Evolutionary conservation across 1,140 invertebrate genomes (phyloP), one percentile per base, ranked within the genome.

Genomic region (Neuroterus valhalla): DNA sequence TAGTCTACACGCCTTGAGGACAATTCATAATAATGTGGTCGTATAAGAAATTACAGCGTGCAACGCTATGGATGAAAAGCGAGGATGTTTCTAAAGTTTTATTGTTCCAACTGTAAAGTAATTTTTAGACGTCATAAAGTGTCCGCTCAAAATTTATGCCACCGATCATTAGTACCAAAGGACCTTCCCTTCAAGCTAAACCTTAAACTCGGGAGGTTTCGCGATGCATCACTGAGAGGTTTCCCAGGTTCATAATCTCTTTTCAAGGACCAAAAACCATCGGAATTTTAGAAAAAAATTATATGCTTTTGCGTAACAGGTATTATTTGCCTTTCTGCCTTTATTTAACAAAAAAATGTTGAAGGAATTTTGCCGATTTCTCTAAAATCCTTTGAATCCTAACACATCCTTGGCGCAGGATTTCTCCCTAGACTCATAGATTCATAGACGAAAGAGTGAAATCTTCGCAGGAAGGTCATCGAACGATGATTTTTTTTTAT

Each of bases 181-280:
- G 23, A 15, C 11, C 23, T 15, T 62, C 15, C 55, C 14, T 31
- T 23, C 3, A 62, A 31, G 12, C 26, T n/a, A 31, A 31, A 62
- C 31, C 31, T 38, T 38, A 38, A 38, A 38, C 31, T 8, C 31
- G 31, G 31, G 4, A 38, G 6, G 31, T 26, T 62, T 15, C 8
- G 26, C 52, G 21, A 26, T 62, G 55, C 55, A 31, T 62, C 52
- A 62, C 31, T 8, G 31, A 38, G 31, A 6, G 31, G 31, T 38
- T 38, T 5, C 31, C 31, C 52, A 62, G 31, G 55, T 62, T 38
- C 55, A 62, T 62, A 62, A 62, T 62, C 55, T 62, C 12, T 62
- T 62, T 62, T 62, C 55, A 62, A 62, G 55, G 55, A 62, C 55
- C 55, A 48, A n/a, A 48, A 48, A 48, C 46, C 46, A 48, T 8